phyloP scores from a whole-genome alignment of 2,113 vertebrate species.

The Melanerpes formicivorus region DNA sequence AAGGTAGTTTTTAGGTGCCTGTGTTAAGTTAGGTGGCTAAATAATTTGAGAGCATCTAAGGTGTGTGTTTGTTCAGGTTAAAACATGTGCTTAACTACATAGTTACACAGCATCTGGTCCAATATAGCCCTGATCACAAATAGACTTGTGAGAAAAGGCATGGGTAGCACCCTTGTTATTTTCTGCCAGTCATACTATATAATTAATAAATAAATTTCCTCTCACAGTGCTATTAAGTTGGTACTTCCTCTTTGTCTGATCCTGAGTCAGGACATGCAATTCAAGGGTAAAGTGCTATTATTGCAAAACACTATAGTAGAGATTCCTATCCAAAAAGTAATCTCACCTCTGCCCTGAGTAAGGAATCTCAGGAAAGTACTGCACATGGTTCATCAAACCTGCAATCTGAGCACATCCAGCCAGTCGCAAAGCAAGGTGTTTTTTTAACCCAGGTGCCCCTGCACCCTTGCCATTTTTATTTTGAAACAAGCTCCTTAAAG shows the following conservation, averaged over 20 bases:
- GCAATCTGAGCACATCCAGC: background rate
- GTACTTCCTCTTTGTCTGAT: background rate
- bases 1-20: background rate
- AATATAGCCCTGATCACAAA: background rate
- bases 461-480: background rate
- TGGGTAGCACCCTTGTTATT: background rate
- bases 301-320: background rate
- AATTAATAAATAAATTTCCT: background rate
- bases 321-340: constrained; percentile 15
- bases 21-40: background rate
- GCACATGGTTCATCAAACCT: background rate
- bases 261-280: background rate
- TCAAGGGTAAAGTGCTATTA: background rate
- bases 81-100: background rate
- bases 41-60: background rate
- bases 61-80: background rate
- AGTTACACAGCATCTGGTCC: background rate
- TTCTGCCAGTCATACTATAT: background rate
- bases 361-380: background rate
- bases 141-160: background rate
- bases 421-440: background rate
- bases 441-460: background rate
- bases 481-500: background rate
- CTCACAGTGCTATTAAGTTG: background rate
- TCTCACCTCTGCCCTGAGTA: background rate